Base-by-base conservation (phyloP, 2,888 invertebrate genomes). In the Ashinkailepas kermadecensis region DNA sequence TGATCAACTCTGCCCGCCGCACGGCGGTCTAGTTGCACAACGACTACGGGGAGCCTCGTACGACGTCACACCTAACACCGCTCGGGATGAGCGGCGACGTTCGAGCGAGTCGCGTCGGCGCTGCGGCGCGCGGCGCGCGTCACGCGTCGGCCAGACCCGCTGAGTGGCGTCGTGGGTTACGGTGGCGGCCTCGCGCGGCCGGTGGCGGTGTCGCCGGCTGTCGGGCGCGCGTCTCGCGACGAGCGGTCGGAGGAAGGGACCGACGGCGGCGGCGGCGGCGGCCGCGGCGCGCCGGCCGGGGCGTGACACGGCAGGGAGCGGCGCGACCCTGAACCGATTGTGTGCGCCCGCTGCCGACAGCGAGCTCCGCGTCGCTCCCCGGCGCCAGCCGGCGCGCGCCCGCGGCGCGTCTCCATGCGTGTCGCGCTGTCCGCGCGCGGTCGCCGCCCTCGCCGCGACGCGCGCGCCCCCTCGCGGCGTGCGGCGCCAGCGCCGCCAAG, bases 281-380 rank as follows among this genome's bases (percentile, higher is more conserved):
- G 15, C 13, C 70, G 23, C 39, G 70, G 70, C 70, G 70, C 70
- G 70, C 70, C 70, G 15, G 39, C 70, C 70, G 70, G 70, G 70
- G 70, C 70, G 70, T 70, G 70, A 15, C 15, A 2, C 70, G 15
- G 70, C 70, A 15, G 70, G 39, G 70, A 70, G 70, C 39, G 23
- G 25, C 70, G 70, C 39, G 70, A 70, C 70, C 70, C 70, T 70
- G 70, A 70, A 70, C 70, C 70, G 70, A 70, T 70, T 39, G 13
- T 7, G 70, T 39, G 70, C 70, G 39, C 39, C 39, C 39, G 39
- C 70, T 23, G 70, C 70, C 39, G 39, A 39, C 70, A 70, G 70
- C 70, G 67, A 13, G 70, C 39, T 70, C 70, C 12, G 39, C 70
- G 70, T 39, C 23, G 39, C 70, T 70, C 70, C 39, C 15, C 70